Percentiles rank a stretch among this genome's conserved stretches.
These are phyloP conservation scores for Pogonocherus hispidulus DNA, from an alignment of 2,888 invertebrate species.

Conservation along the genomic window DNA sequence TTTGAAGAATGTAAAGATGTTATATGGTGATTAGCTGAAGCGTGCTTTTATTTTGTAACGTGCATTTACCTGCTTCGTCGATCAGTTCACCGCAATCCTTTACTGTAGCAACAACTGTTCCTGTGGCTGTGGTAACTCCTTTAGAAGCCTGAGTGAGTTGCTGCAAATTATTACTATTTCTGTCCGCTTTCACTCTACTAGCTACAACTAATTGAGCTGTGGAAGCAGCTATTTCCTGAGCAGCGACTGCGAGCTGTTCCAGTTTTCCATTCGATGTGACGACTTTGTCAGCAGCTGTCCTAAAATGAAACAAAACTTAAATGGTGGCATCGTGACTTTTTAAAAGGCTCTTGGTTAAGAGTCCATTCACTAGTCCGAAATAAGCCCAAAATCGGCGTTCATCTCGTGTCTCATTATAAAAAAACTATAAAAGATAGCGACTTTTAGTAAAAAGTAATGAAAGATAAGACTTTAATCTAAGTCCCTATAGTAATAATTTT, in stretches of 20 bases:
- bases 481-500: too few relatives aligned
- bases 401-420: too few relatives aligned
- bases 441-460: too few relatives aligned
- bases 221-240: constrained; percentile 95
- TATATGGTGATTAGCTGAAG: too few relatives aligned
- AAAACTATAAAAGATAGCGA: too few relatives aligned
- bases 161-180: constrained; percentile 83
- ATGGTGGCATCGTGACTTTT: too few relatives aligned
- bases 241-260: constrained; percentile 95
- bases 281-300: constrained; percentile 93
- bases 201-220: constrained; percentile 98
- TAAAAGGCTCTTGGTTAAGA: too few relatives aligned
- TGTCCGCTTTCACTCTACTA: constrained; percentile 94
- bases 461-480: too few relatives aligned
- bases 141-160: constrained; percentile 89
- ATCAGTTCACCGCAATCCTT: constrained; percentile 89
- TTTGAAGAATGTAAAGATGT: too few relatives aligned
- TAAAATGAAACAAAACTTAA: constrained; percentile 62
- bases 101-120: constrained; percentile 89
- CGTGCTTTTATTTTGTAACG: not conserved
- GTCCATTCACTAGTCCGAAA: too few relatives aligned
- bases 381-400: too few relatives aligned
- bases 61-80: constrained; percentile 79
- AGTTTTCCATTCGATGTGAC: constrained; percentile 88
- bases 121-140: constrained; percentile 84